Evolutionary conservation across 1,140 invertebrate genomes (phyloP), one percentile per base, ranked within the genome.

Genomic region (Drosophila pseudoobscura): DNA sequence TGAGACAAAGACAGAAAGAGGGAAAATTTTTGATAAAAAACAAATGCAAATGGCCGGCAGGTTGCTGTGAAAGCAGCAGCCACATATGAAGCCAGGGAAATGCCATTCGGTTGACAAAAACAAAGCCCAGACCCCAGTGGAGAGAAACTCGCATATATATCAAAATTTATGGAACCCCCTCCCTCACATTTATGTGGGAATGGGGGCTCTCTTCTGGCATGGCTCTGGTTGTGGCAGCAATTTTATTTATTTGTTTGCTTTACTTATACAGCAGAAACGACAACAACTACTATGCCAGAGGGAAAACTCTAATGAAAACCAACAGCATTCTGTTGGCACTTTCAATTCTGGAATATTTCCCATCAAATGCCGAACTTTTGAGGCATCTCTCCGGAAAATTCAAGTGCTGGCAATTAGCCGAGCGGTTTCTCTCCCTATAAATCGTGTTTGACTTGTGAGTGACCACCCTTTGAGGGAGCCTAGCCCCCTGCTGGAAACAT

Each of bases 201-300:
- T 17, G 17, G 24, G 11, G 2, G 13, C 35, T 13, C 35, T 13
- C 35, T 39, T 39, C 4, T 39, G 35, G 35, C 35, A 11, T 1
- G 13, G 29, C 44, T 52, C 45, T 56, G 63, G 24, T 24, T 39
- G 17, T n/a, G 52, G 11, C 43, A n/a, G n/a, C 20, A 57, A 69
- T 44, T 39, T 55, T 69, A 69, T 68, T 69, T 69, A 69, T 69
- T 69, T 69, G 66, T 69, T 69, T 69, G 56, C 63, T 15, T 50
- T 69, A 50, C 45, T 68, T 43, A 69, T 29, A 20, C 15, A 29
- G 66, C 63, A 44, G 45, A 44, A 68, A 45, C 8, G 47, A 35
- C 51, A 68, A 49, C 24, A 56, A 49, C 63, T 35, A 68, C 22
- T 11, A 4, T 17, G 63, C 17, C 13, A 20, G 22, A 26, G 35